Percentiles rank a stretch among this genome's conserved stretches.
Conservation (phyloP, 2,113 vertebrate species). For the Triplophysa rosa region DNA sequence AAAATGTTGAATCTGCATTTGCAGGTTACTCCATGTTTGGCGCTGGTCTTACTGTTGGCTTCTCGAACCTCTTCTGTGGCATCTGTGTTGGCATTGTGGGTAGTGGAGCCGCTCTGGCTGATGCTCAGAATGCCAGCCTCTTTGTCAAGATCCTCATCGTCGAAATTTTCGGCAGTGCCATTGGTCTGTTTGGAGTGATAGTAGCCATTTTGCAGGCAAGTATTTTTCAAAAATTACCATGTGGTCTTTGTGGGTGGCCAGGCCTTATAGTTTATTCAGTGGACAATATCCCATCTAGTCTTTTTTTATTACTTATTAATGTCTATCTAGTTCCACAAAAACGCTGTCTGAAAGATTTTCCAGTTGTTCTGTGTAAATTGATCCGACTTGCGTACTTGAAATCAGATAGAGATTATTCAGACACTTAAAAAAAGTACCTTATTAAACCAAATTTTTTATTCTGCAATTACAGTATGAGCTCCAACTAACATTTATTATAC, state of each 20-base stretch:
- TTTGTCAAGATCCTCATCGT: conserved; percentile 99
- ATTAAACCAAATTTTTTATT: background rate
- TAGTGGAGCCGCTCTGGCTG: conserved; percentile 94
- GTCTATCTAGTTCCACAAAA: background rate
- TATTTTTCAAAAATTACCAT: background rate
- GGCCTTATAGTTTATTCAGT: background rate
- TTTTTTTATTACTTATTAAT: conserved; percentile 5
- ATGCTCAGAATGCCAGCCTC: conserved; percentile 95
- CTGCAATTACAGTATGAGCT: background rate
- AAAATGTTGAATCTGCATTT: background rate
- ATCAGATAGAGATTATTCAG: conserved; percentile 25
- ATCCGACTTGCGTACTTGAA: background rate
- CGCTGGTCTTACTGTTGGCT: conserved; percentile 94
- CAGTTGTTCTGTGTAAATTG: background rate
- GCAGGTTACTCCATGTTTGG: conserved; percentile 98
- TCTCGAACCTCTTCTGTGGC: conserved; percentile 98
- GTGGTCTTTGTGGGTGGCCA: background rate
- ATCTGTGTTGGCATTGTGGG: conserved; percentile 98
- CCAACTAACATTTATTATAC: background rate
- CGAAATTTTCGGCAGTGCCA: conserved; percentile 98
- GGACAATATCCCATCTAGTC: background rate
- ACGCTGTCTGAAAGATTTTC: conserved; percentile 8
- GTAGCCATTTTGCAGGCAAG: conserved; percentile 97
- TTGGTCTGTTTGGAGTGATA: conserved; percentile 96
- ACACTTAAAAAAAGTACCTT: background rate